phyloP scores from a whole-genome alignment of 2,797 vertebrate genomes.

The Typhlichthys eigenmanni region DNA sequence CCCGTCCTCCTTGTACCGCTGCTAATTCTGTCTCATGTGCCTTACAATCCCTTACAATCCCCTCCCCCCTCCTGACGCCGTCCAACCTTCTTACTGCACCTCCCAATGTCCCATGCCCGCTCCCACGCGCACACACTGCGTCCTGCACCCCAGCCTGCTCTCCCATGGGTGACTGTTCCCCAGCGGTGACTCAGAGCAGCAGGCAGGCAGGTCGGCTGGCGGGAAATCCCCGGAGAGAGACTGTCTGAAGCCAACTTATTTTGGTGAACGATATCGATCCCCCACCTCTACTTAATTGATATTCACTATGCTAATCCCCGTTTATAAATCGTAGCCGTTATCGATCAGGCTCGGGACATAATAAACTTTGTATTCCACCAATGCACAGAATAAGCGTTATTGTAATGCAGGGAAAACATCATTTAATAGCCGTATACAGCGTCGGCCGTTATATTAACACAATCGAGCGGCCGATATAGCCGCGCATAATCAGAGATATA shows the following conservation, averaged over 20 bases:
- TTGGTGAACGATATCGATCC: constrained; percentile 91
- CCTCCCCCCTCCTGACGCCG: constrained; percentile 16
- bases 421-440: constrained; percentile 87
- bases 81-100: constrained; percentile 34
- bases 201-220: constrained; percentile 38
- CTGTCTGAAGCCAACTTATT: constrained; percentile 85
- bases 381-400: constrained; percentile 91
- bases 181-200: constrained; percentile 60
- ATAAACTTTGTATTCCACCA: constrained; percentile 83
- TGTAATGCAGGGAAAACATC: constrained; percentile 90
- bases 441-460: constrained; percentile 92
- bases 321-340: constrained; percentile 90
- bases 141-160: constrained; percentile 25
- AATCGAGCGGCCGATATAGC: constrained; percentile 77
- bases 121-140: constrained; percentile 37
- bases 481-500: constrained; percentile 76
- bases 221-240: constrained; percentile 68
- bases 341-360: constrained; percentile 87
- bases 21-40: constrained; percentile 58
- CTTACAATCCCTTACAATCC: constrained; percentile 57
- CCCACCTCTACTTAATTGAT: constrained; percentile 84
- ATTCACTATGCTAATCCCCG: constrained; percentile 93
- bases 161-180: constrained; percentile 42
- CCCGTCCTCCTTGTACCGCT: constrained; percentile 52
- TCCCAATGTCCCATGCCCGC: constrained; percentile 26